phyloP scores from a whole-genome alignment of 64 coral and sea anemone genomes.

The Pachyseris speciosa region DNA sequence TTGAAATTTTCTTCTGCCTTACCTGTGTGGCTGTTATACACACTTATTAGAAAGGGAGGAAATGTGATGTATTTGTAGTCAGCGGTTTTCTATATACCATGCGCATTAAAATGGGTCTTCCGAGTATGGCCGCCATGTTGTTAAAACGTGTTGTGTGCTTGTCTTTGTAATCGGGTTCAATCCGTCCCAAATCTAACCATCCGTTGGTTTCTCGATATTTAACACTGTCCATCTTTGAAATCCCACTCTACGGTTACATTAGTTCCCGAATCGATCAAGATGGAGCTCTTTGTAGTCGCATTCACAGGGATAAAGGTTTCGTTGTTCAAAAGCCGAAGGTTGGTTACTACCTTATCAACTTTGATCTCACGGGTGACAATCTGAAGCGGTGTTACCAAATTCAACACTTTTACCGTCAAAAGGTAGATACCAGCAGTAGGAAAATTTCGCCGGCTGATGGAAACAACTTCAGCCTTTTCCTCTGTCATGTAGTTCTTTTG shows the following conservation, averaged over 20 bases:
- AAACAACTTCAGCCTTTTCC: background rate
- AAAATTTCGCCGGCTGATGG: slow-evolving; percentile 27
- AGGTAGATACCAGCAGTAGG: slow-evolving; percentile 19
- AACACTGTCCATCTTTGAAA: slow-evolving; percentile 53
- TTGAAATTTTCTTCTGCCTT: too few relatives aligned
- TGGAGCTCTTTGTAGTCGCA: background rate
- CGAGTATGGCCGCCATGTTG: too few relatives aligned
- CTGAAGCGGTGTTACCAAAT: slow-evolving; percentile 59
- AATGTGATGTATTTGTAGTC: too few relatives aligned
- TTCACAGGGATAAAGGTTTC: slow-evolving; percentile 14
- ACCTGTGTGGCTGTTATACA: too few relatives aligned
- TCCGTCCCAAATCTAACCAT: too few relatives aligned
- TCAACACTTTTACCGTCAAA: background rate
- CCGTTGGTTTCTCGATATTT: too few relatives aligned
- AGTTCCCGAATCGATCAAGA: slow-evolving; percentile 33
- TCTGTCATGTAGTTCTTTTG: background rate
- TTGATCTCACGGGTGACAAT: slow-evolving; percentile 7
- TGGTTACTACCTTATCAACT: slow-evolving; percentile 20
- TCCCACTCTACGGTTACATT: slow-evolving; percentile 30
- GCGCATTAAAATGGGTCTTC: too few relatives aligned
- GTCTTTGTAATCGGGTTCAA: too few relatives aligned
- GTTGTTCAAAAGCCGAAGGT: background rate
- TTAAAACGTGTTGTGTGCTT: too few relatives aligned
- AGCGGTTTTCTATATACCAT: too few relatives aligned
- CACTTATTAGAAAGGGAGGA: too few relatives aligned